Percentiles rank a stretch among this genome's conserved stretches.
Conservation (phyloP, 2,888 invertebrate species). For the Euspilapteryx auroguttella region DNA sequence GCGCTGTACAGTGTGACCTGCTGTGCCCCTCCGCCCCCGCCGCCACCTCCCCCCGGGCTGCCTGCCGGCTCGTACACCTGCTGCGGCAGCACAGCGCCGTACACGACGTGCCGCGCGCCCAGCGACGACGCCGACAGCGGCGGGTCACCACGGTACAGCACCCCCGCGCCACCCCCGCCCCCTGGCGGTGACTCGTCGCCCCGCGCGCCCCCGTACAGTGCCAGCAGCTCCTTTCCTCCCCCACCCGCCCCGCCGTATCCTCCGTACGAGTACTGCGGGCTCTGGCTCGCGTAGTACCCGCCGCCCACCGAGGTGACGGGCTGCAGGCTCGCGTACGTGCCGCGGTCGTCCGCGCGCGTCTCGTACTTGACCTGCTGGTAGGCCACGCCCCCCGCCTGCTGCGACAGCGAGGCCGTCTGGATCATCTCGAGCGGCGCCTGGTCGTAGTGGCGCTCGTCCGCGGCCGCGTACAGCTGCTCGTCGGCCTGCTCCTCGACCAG, state of each 20-base stretch:
- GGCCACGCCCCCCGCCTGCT: constrained; percentile 38
- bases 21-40: not conserved
- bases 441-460: constrained; percentile 20
- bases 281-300: constrained; percentile 32
- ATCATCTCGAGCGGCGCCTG: constrained; percentile 42
- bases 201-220: constrained; percentile 34
- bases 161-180: too few relatives aligned
- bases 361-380: constrained; percentile 52
- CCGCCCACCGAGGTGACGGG: constrained; percentile 60
- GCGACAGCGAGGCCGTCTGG: constrained; percentile 33
- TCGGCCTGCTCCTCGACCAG: constrained; percentile 17
- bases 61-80: constrained; percentile 56
- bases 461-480: constrained; percentile 23
- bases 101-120: constrained; percentile 47
- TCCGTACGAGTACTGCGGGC: constrained; percentile 25
- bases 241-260: constrained; percentile 17
- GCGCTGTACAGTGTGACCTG: constrained; percentile 62
- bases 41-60: constrained; percentile 43
- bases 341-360: constrained; percentile 30
- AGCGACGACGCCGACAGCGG: constrained; percentile 66
- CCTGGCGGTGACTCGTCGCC: constrained; percentile 56
- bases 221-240: constrained; percentile 21
- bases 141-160: constrained; percentile 70
- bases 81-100: constrained; percentile 42
- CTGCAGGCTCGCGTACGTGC: constrained; percentile 66